A percentile compares a stretch with the other conserved stretches of the same genome.
phyloP scores from a whole-genome alignment of 1,140 invertebrate species.

The roundworm (Caenorhabditis elegans) region DNA sequence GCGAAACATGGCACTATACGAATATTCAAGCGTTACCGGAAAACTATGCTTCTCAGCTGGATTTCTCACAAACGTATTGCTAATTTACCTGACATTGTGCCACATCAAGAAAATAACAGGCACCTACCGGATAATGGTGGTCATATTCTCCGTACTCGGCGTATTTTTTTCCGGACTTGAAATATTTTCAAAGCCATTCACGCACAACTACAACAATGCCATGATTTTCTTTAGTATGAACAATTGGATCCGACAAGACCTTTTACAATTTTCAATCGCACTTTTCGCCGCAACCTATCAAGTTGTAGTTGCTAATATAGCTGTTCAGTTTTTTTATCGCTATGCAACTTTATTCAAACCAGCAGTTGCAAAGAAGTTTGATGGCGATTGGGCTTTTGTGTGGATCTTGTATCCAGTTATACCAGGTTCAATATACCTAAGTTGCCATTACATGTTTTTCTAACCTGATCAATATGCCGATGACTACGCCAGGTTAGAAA shows the following conservation, averaged over 20 bases:
- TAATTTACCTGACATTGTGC: neutral
- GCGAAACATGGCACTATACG: neutral
- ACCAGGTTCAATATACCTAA: neutral
- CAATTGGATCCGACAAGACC: neutral
- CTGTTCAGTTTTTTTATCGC: neutral
- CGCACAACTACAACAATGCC: neutral
- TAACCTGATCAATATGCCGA: neutral
- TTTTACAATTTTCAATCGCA: neutral
- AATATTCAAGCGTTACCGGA: neutral
- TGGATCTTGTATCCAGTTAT: neutral
- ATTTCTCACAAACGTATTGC: neutral
- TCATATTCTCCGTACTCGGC: neutral
- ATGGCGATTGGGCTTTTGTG: neutral
- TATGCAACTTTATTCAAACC: neutral
- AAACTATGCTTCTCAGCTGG: neutral
- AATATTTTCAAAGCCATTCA: neutral
- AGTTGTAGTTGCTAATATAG: neutral
- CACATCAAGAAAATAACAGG: neutral
- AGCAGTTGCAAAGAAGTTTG: neutral
- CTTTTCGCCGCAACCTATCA: neutral
- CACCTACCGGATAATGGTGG: neutral
- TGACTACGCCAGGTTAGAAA: neutral
- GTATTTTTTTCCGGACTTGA: neutral
- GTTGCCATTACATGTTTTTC: neutral
- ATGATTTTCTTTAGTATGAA: neutral